phyloP scores from a whole-genome alignment of 2,888 invertebrate species.

The Pollenia griseotomentosa region DNA sequence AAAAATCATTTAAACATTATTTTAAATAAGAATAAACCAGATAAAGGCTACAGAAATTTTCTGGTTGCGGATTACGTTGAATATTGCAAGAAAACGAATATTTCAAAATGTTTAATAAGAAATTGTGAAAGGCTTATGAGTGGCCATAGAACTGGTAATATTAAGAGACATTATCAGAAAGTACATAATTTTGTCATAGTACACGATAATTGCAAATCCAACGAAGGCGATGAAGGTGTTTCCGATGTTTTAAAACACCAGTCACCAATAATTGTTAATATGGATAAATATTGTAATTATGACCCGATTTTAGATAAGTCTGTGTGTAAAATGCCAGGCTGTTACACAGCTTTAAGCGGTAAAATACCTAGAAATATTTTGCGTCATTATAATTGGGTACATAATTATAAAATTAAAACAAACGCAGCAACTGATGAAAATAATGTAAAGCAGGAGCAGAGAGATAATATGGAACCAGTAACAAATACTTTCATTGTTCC shows the following conservation, averaged over 20 bases:
- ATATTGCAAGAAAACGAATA: constrained; percentile 12
- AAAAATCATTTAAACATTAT: background rate
- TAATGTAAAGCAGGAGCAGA: no score
- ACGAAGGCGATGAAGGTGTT: background rate
- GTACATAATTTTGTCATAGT: constrained; percentile 32
- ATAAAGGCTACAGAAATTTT: constrained; percentile 1
- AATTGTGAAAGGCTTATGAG: constrained; percentile 38
- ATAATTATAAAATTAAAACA: constrained; percentile 18
- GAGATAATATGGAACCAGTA: background rate
- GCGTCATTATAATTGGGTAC: constrained; percentile 35
- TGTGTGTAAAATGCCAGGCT: constrained; percentile 15
- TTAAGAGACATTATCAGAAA: constrained; percentile 49
- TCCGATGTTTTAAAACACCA: background rate
- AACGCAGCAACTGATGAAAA: background rate
- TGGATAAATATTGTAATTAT: constrained; percentile 24
- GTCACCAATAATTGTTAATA: background rate
- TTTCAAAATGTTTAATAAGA: constrained; percentile 53
- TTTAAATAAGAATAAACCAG: background rate
- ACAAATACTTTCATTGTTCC: background rate
- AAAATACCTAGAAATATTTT: constrained; percentile 23
- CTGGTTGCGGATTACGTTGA: constrained; percentile 24
- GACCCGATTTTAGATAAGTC: constrained; percentile 36
- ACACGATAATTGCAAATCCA: background rate
- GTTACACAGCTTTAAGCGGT: constrained; percentile 12
- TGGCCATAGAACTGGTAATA: constrained; percentile 2